Percentiles rank a stretch among this genome's conserved stretches.
phyloP scores from a whole-genome alignment of 2,888 invertebrate genomes.

The Phalangium opilio region DNA sequence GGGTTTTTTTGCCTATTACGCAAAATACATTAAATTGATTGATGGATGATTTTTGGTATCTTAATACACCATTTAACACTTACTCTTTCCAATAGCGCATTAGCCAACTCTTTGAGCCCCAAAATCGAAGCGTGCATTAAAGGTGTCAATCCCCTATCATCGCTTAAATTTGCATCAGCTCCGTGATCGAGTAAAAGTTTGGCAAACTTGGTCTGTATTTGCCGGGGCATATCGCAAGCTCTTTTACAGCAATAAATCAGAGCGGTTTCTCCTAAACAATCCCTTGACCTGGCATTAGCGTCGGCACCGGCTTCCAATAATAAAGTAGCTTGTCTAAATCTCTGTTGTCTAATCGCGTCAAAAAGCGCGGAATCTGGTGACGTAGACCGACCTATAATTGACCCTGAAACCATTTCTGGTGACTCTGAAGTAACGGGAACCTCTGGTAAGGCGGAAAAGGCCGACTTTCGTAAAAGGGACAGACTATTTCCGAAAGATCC shows the following conservation, averaged over 20 bases:
- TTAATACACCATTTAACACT: no score
- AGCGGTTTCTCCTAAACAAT: constrained; percentile 18
- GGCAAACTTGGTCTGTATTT: constrained; percentile 10
- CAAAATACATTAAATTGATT: no score
- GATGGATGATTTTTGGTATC: no score
- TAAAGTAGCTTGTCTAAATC: constrained; percentile 13
- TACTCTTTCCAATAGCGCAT: constrained; percentile 18
- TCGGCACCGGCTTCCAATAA: constrained; percentile 22
- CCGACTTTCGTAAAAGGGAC: no score
- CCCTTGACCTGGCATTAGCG: constrained; percentile 9
- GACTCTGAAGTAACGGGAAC: no score
- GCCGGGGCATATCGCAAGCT: no score
- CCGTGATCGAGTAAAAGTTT: constrained; percentile 13
- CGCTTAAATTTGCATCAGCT: constrained; percentile 14
- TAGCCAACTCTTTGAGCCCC: constrained; percentile 13
- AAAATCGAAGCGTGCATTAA: constrained; percentile 19
- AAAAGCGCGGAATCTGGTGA: constrained; percentile 12
- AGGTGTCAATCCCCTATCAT: constrained; percentile 14
- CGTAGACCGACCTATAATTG: not conserved
- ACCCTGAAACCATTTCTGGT: no score
- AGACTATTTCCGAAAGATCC: no score
- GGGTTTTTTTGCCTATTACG: no score
- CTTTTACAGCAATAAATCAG: constrained; percentile 12
- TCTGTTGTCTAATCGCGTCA: constrained; percentile 14
- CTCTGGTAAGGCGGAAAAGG: no score